Conservation (phyloP, 2,888 invertebrate genomes). For the Trissolcus brochymenae region DNA sequence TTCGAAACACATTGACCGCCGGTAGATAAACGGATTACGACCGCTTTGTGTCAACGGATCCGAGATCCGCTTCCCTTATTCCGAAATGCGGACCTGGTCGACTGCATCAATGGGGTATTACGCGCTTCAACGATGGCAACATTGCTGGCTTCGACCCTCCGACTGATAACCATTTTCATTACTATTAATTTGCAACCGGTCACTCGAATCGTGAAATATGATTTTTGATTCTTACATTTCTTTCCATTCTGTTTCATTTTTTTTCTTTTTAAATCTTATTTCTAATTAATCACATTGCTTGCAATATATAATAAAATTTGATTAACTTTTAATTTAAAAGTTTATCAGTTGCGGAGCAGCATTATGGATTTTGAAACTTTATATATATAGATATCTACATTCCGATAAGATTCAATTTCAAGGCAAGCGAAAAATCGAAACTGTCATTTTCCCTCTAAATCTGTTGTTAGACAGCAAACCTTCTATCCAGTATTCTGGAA, state of each 20-base stretch:
- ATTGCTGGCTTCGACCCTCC: conserved; percentile 62
- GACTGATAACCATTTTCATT: conserved; percentile 75
- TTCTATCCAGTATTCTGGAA: conserved; percentile 27
- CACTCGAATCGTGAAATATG: conserved; percentile 39
- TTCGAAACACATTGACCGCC: conserved; percentile 66
- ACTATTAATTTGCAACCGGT: conserved; percentile 64
- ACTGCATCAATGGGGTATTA: conserved; percentile 74
- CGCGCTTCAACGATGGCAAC: conserved; percentile 73
- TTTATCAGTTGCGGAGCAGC: no score
- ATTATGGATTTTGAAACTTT: no score
- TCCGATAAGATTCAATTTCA: conserved; percentile 25
- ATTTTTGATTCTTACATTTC: no score
- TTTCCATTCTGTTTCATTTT: no score
- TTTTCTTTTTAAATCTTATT: neutral
- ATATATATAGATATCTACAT: neutral
- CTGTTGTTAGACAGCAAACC: conserved; percentile 17
- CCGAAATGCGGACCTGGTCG: conserved; percentile 52
- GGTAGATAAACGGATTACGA: conserved; percentile 77
- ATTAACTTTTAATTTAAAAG: no score
- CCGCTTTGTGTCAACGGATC: conserved; percentile 75
- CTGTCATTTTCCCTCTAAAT: conserved; percentile 38
- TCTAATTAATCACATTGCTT: neutral
- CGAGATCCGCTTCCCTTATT: conserved; percentile 70
- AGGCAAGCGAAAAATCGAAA: conserved; percentile 42
- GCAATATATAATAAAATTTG: no score